Evolutionary conservation across 2,113 vertebrate genomes (phyloP).

Genomic region (Chelonoidis abingdonii): DNA sequence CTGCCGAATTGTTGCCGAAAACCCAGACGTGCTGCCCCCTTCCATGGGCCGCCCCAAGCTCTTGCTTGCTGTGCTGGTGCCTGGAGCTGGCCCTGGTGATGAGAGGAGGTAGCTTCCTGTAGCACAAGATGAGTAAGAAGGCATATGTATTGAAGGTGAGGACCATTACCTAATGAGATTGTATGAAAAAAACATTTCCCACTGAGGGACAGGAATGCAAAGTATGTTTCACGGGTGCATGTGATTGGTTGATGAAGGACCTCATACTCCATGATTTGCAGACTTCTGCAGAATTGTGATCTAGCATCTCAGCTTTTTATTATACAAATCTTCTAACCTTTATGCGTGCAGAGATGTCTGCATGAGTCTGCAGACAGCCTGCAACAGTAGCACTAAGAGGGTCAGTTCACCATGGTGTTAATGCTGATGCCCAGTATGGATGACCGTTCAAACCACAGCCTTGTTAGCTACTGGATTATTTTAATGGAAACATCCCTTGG

Average conservation of each 20-base stretch:
- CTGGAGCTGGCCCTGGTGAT: background rate
- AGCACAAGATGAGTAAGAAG: background rate
- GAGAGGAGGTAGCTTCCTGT: background rate
- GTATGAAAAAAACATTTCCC: background rate
- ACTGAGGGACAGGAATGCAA: background rate
- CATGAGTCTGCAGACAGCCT: background rate
- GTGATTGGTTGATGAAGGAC: background rate
- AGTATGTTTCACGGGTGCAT: fast-evolving
- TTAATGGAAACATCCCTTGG: background rate
- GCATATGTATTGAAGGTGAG: background rate
- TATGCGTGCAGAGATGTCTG: background rate
- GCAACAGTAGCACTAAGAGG: fast-evolving
- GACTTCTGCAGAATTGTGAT: background rate
- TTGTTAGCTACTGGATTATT: background rate
- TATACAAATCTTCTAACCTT: background rate
- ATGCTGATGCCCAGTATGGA: background rate
- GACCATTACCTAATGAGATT: background rate
- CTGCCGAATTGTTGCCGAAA: too few relatives aligned
- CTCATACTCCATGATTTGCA: background rate
- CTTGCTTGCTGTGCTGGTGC: too few relatives aligned
- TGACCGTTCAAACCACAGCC: background rate
- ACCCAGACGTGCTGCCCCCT: too few relatives aligned
- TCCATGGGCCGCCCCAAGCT: too few relatives aligned
- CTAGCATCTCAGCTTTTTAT: background rate
- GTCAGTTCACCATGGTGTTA: background rate